Base-by-base conservation (phyloP, 2,797 vertebrate species). In the Ciconia nigra region DNA sequence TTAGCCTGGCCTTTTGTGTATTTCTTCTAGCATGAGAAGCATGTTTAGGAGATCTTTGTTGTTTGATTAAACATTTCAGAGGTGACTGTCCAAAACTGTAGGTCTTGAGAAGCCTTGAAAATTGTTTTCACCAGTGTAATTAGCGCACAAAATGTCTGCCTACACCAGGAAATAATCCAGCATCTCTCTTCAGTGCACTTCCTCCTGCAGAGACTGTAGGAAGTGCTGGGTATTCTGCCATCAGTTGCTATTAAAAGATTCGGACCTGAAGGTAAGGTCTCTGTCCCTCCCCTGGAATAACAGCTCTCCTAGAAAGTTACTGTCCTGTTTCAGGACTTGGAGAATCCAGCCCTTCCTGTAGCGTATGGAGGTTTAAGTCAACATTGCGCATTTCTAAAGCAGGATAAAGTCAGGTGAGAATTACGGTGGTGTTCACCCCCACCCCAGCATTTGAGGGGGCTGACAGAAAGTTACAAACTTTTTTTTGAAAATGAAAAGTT, bases 351-450 rank as follows among this genome's bases (percentile, higher is more conserved):
- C 46, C 35, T 67, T 78, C 46, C 19, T 66, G 77, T 54, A 42
- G 66, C 1, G 7, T 47, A 10, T 47, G 39, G 31, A 78, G 46
- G 22, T 59, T 59, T 59, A 71, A 35, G 31, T 62, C 65, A 52
- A 77, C 15, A 31, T 18, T 21, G 35, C 28, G 25, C 9, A 26
- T 47, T 61, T 67, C 41, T 72, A 54, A 78, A 83, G 79, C 46
- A 65, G 13, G 11, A 54, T 47, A 13, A 77, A 81, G 39, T 47
- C 46, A 54, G n/a, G 19, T 59, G 72, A 88, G 59, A 71, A 37
- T 47, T 58, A 10, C 10, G 11, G 42, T 31, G 54, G n/a, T n/a
- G 19, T 33, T 12, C 3, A 1, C 3, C 2, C 26, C 5, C 10
- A 3, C n/a, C 18, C 54, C 15, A 65, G 46, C 20, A 52, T 41